phyloP scores from a whole-genome alignment of 2,888 invertebrate genomes.

The Lasius platythorax region DNA sequence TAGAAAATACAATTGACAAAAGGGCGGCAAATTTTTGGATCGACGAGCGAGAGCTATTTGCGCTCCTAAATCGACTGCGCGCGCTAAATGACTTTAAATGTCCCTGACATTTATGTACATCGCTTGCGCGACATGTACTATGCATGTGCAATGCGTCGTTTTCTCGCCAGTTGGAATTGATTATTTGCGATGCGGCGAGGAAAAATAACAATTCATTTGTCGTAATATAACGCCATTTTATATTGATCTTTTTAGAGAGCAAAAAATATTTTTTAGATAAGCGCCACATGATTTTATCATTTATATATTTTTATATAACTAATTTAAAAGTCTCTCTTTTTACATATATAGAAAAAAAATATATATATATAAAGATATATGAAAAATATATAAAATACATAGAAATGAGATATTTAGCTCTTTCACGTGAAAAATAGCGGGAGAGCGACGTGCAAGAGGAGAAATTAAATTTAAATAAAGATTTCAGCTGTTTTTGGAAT shows the following conservation, averaged over 20 bases:
- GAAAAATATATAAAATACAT: background rate
- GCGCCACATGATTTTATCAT: background rate
- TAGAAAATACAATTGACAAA: background rate
- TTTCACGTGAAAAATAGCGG: too few species aligned
- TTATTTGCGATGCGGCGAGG: background rate
- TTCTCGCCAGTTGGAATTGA: slow-evolving; percentile 26
- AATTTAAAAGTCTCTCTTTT: background rate
- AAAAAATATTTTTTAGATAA: background rate
- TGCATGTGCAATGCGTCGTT: slow-evolving; percentile 32
- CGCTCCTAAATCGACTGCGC: background rate
- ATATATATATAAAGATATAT: background rate
- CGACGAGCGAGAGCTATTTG: background rate
- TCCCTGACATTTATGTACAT: slow-evolving; percentile 42
- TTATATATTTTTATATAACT: background rate
- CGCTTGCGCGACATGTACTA: slow-evolving; percentile 19
- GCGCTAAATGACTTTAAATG: slow-evolving; percentile 8
- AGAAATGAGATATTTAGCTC: background rate
- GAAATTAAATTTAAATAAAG: background rate
- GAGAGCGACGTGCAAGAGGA: background rate
- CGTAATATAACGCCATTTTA: background rate
- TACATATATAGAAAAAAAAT: background rate
- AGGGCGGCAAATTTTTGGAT: background rate
- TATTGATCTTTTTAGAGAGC: background rate
- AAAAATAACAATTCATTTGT: background rate
- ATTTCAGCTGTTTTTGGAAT: background rate